These are phyloP conservation scores for Festucalex cinctus DNA, from an alignment of 2,113 vertebrate genomes.

Conservation along the genomic window DNA sequence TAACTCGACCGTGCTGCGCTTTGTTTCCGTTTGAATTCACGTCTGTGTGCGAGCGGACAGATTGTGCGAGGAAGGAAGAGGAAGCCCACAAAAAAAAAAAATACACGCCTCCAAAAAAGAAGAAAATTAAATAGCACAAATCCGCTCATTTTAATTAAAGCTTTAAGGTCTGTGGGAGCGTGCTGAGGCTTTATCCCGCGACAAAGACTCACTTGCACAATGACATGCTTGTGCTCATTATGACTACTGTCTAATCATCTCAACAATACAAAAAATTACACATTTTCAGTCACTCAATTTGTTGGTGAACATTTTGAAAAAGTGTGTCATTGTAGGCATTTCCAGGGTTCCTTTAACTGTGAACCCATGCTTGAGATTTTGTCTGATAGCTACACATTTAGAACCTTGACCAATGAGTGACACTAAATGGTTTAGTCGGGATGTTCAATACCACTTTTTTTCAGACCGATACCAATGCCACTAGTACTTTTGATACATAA, in stretches of 20 bases:
- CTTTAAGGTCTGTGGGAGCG: background rate
- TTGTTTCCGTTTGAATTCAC: conserved; percentile 6
- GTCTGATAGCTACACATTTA: too few species aligned
- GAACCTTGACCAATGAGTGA: too few species aligned
- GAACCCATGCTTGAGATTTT: background rate
- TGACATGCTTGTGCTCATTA: background rate
- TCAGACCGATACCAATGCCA: too few species aligned
- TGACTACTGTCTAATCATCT: conserved; percentile 26
- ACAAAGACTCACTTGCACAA: background rate
- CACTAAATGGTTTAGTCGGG: too few species aligned
- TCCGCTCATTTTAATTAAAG: conserved; percentile 7
- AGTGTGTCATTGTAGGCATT: background rate
- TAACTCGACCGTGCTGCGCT: conserved; percentile 6
- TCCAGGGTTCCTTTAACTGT: background rate
- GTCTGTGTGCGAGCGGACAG: background rate
- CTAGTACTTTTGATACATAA: too few species aligned
- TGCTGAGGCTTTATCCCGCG: background rate
- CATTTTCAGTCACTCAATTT: conserved; percentile 3
- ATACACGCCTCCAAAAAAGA: background rate
- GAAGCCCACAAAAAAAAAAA: background rate
- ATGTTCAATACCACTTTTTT: too few species aligned
- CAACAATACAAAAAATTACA: conserved; percentile 27
- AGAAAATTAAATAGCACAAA: conserved; percentile 2
- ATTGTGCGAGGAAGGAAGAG: conserved; percentile 1
- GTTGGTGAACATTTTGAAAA: too few species aligned